Evolutionary conservation across 2,888 invertebrate species (phyloP).

Genomic region (Cantharis lateralis): DNA sequence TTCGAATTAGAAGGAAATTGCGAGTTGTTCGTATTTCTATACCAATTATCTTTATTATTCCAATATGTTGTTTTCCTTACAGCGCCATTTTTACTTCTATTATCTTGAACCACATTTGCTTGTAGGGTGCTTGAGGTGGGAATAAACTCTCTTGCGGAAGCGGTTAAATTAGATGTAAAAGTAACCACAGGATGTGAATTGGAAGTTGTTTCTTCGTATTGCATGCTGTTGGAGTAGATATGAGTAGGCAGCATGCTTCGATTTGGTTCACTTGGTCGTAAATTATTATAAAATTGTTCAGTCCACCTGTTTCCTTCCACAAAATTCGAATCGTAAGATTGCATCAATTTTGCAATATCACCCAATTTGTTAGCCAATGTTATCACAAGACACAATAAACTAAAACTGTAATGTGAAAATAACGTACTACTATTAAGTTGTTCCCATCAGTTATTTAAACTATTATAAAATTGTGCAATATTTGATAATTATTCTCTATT

Average conservation of each 20-base stretch:
- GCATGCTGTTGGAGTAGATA: neutral
- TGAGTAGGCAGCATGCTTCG: neutral
- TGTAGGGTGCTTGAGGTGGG: slow-evolving; percentile 51
- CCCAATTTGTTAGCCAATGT: neutral
- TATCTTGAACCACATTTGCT: slow-evolving; percentile 3
- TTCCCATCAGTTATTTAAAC: neutral
- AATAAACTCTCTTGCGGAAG: slow-evolving; percentile 64
- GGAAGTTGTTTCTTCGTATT: neutral
- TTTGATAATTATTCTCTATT: neutral
- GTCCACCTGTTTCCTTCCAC: neutral
- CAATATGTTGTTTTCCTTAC: slow-evolving; percentile 19
- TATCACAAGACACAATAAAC: neutral
- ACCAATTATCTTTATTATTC: slow-evolving; percentile 26
- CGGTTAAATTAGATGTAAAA: slow-evolving; percentile 58
- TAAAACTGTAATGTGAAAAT: neutral
- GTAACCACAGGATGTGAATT: neutral
- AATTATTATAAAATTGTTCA: neutral
- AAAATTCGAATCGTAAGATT: neutral
- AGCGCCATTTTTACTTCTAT: slow-evolving; percentile 18
- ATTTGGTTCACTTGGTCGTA: neutral
- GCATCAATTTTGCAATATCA: neutral
- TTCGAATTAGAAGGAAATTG: slow-evolving; percentile 7
- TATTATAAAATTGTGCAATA: neutral
- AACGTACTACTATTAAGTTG: neutral
- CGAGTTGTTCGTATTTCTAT: slow-evolving; percentile 24